Evolutionary conservation across 2,113 vertebrate species (phyloP).

Genomic region (Saguinus midas): DNA sequence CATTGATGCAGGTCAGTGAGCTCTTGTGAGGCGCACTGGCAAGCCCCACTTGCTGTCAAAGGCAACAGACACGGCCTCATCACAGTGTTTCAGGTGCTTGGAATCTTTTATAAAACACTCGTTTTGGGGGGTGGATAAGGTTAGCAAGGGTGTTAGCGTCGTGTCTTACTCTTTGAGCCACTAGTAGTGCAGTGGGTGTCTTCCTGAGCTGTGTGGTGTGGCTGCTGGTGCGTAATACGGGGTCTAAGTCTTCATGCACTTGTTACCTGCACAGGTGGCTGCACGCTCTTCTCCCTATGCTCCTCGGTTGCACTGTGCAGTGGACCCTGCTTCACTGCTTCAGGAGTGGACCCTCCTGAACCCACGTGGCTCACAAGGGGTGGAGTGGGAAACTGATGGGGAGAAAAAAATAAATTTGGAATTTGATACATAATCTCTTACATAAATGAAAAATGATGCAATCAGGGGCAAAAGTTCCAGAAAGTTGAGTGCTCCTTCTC

Average conservation of each 20-base stretch:
- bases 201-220: not conserved
- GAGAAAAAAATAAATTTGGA: not conserved
- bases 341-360: not conserved
- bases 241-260: not conserved
- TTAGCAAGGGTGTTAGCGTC: not conserved
- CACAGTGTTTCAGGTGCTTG: not conserved
- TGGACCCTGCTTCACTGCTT: not conserved
- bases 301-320: not conserved
- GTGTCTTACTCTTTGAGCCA: not conserved
- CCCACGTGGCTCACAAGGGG: not conserved
- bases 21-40: not conserved
- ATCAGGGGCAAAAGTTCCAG: not conserved
- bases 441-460: not conserved
- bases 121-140: not conserved
- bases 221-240: no score
- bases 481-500: not conserved
- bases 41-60: not conserved
- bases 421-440: not conserved
- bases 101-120: not conserved
- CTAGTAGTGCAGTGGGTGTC: not conserved
- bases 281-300: rapidly evolving
- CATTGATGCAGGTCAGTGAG: not conserved
- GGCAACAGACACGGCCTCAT: not conserved
- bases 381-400: not conserved
- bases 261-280: no score